These are phyloP conservation scores for Karalla daura DNA, from an alignment of 2,797 vertebrate genomes.

Conservation along the genomic window DNA sequence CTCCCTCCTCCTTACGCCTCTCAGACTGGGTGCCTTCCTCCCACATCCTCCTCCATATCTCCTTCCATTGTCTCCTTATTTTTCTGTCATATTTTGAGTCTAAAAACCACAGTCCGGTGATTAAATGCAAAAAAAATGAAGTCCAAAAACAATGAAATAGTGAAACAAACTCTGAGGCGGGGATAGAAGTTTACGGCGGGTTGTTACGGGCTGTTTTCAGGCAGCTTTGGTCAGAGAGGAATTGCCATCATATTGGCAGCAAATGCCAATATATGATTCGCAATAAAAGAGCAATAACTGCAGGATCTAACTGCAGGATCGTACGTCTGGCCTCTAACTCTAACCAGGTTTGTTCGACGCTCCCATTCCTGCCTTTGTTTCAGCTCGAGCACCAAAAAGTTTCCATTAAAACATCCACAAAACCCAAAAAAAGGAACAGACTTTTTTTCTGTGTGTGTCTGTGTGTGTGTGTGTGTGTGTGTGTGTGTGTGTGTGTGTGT, in stretches of 20 bases:
- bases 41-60: neutral
- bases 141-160: constrained; percentile 53
- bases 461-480: constrained; percentile 17
- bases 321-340: constrained; percentile 50
- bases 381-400: constrained; percentile 8
- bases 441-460: too few relatives aligned
- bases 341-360: constrained; percentile 33
- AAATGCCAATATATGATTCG: constrained; percentile 58
- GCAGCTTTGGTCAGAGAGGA: constrained; percentile 56
- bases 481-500: constrained; percentile 17
- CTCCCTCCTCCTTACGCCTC: too few relatives aligned
- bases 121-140: constrained; percentile 50
- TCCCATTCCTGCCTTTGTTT: constrained; percentile 10
- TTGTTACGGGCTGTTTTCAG: constrained; percentile 63
- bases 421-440: constrained; percentile 26
- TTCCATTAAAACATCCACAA: constrained; percentile 39
- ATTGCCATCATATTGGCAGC: constrained; percentile 58
- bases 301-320: constrained; percentile 23
- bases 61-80: neutral
- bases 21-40: constrained; percentile 24
- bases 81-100: constrained; percentile 9
- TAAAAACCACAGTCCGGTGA: constrained; percentile 16
- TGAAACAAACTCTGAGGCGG: constrained; percentile 51
- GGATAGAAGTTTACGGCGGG: constrained; percentile 65
- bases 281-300: constrained; percentile 61